Conservation (phyloP, 2,888 invertebrate genomes). For the Limnephilus auricula region DNA sequence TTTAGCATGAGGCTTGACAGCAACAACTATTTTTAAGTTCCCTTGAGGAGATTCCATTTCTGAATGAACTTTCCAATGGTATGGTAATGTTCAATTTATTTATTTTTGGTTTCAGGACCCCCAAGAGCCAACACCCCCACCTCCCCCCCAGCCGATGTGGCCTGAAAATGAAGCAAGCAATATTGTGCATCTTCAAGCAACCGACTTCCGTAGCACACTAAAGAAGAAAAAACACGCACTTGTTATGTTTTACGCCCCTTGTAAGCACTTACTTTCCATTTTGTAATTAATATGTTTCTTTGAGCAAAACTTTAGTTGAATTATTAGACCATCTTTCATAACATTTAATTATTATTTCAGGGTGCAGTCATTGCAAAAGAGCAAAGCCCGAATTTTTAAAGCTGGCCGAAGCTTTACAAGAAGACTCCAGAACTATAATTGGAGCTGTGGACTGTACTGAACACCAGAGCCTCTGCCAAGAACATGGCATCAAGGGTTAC, state of each 20-base stretch:
- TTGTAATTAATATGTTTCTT: not conserved
- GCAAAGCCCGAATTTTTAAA: conserved; percentile 89
- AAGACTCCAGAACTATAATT: conserved; percentile 87
- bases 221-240: conserved; percentile 92
- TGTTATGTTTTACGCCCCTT: conserved; percentile 95
- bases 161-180: conserved; percentile 82
- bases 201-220: conserved; percentile 84
- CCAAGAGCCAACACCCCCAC: conserved; percentile 89
- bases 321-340: not conserved
- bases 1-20: not conserved
- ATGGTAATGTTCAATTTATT: not conserved
- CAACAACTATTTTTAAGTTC: not conserved
- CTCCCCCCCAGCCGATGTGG: conserved; percentile 90
- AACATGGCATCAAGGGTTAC: conserved; percentile 87
- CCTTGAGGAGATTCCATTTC: not conserved
- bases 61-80: not conserved
- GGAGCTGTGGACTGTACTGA: conserved; percentile 91
- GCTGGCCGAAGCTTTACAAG: conserved; percentile 86
- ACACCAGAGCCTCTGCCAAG: conserved; percentile 80
- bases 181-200: conserved; percentile 86
- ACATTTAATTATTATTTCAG: conserved; percentile 72
- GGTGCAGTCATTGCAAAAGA: conserved; percentile 95
- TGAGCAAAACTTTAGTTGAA: not conserved
- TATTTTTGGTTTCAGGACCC: conserved; percentile 78
- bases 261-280: conserved; percentile 77